These are phyloP conservation scores for Bubalus kerabau DNA, from an alignment of 2,113 vertebrate genomes.

Conservation along the genomic window DNA sequence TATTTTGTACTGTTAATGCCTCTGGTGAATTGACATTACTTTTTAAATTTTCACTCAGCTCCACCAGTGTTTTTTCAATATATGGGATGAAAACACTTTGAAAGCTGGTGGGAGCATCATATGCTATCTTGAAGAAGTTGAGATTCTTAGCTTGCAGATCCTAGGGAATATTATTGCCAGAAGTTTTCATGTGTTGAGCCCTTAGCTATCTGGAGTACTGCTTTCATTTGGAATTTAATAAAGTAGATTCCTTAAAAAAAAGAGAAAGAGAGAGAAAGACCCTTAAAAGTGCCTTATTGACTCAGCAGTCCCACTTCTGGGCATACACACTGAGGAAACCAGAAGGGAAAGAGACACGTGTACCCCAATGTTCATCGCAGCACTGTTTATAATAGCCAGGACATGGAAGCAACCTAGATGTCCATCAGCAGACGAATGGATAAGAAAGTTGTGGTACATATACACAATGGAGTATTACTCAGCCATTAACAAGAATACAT, in stretches of 20 bases:
- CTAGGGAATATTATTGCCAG: neutral
- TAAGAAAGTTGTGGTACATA: too few species aligned
- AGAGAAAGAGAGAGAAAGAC: neutral
- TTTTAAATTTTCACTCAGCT: slow-evolving; percentile 19
- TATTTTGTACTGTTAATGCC: slow-evolving; percentile 15
- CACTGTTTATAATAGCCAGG: too few species aligned
- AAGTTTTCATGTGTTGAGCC: neutral
- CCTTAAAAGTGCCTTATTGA: neutral
- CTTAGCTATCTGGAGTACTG: neutral
- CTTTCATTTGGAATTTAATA: slow-evolving; percentile 17
- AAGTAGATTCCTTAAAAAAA: neutral
- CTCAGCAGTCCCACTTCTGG: too few species aligned
- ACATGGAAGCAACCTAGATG: too few species aligned
- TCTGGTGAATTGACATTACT: slow-evolving; percentile 17
- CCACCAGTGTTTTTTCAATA: neutral
- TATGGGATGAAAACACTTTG: neutral
- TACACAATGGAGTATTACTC: too few species aligned
- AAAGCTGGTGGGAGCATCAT: neutral
- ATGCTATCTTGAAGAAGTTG: neutral
- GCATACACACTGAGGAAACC: too few species aligned
- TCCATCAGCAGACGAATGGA: too few species aligned
- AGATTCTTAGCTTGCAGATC: neutral
- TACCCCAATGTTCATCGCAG: too few species aligned
- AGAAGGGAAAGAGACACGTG: too few species aligned
- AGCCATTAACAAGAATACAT: too few species aligned